Base-by-base conservation (phyloP, 1,140 invertebrate species). In the Hyles vespertilio region DNA sequence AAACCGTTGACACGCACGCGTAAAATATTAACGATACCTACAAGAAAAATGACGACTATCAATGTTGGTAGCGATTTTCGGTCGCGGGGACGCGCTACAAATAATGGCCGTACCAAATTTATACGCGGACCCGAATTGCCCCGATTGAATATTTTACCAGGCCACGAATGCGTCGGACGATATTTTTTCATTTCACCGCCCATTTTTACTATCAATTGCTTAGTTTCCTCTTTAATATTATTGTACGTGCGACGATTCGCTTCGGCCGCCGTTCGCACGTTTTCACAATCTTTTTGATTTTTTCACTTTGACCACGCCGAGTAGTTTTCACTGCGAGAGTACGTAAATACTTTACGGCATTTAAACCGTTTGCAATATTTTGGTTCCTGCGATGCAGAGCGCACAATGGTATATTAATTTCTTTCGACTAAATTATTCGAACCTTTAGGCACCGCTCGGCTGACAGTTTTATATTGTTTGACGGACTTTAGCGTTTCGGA, bases 141-240 rank as follows among this genome's bases (percentile, higher is more conserved):
- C 79, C 81, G 84, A 84, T 87, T 88, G 84, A 87, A 88, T 88
- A 88, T 88, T 88, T 88, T 84, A 88, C 81, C 80, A 76, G 77
- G 74, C 74, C 81, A 84, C 82, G 81, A 83, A 77, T 76, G 78
- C 79, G 78, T 77, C 78, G 74, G 74, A 73, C 84, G 79, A 85
- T 84, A 84, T 85, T 84, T 87, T 87, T 85, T 82, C 82, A 85
- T 87, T 87, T 77, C 82, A 59, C 71, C 73, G 72, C 65, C 81
- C 82, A 80, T 85, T 85, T 81, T 82, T 78, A 87, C 82, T 79
- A 87, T 87, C 84, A 84, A 87, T 84, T 82, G 82, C 77, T 84
- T 82, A 84, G 84, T 87, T 84, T 87, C 75, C 74, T 72, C 81
- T 83, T 80, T 84, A 84, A 87, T 79, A 78, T 78, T 77, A 84